A percentile compares a stretch with the other conserved stretches of the same genome.
phyloP scores from a whole-genome alignment of 2,797 vertebrate species.

The Danio albolineatus region DNA sequence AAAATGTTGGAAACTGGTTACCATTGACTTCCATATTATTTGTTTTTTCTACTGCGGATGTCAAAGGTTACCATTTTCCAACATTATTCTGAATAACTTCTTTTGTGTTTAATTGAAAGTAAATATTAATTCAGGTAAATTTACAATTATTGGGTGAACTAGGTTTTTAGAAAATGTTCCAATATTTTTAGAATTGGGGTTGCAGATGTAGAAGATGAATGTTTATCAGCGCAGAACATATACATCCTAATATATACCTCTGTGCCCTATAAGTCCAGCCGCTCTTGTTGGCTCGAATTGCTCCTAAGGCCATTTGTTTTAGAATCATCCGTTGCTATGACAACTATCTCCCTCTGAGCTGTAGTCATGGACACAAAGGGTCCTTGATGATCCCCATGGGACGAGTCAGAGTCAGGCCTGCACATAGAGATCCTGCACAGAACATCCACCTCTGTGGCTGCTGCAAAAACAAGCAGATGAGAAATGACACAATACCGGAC shows the following conservation, averaged over 20 bases:
- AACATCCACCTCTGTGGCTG: constrained; percentile 47
- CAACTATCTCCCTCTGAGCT: constrained; percentile 64
- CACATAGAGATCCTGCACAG: constrained; percentile 47
- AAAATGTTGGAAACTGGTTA: too few species aligned
- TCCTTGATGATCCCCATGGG: constrained; percentile 65
- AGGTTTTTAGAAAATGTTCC: too few species aligned
- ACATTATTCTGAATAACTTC: too few species aligned
- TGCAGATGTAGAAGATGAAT: background rate
- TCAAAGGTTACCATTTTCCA: too few species aligned
- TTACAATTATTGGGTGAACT: too few species aligned
- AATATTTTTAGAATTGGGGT: too few species aligned
- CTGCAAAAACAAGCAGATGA: constrained; percentile 45
- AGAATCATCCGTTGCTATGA: constrained; percentile 61
- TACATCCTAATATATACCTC: constrained; percentile 18
- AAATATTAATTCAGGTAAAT: too few species aligned
- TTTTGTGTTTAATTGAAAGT: too few species aligned
- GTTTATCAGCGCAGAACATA: background rate
- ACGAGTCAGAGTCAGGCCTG: constrained; percentile 54
- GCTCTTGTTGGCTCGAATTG: background rate
- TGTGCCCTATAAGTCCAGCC: constrained; percentile 23
- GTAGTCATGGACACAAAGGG: constrained; percentile 67
- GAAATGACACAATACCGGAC: constrained; percentile 5
- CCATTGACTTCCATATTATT: too few species aligned
- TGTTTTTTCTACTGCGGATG: too few species aligned
- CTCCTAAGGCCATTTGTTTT: constrained; percentile 64